Conservation (phyloP, 2,797 vertebrate species). For the Decapterus maruadsi region DNA sequence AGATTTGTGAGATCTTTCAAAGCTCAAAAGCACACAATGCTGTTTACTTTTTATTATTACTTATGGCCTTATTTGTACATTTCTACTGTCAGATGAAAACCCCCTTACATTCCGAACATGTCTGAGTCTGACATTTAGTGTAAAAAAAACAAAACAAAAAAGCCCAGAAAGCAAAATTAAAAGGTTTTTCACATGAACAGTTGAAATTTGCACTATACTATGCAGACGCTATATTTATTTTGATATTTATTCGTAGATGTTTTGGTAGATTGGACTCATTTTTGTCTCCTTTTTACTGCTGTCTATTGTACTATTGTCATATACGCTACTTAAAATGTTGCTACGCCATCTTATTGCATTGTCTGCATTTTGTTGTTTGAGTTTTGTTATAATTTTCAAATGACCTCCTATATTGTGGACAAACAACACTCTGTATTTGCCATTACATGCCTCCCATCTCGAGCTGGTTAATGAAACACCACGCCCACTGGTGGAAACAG, state of each 20-base stretch:
- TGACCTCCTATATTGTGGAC: neutral
- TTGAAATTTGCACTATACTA: constrained; percentile 29
- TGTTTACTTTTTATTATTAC: constrained; percentile 37
- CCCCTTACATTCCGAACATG: constrained; percentile 8
- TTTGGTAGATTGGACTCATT: constrained; percentile 31
- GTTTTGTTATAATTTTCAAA: constrained; percentile 33
- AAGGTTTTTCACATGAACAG: constrained; percentile 25
- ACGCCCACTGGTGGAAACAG: neutral
- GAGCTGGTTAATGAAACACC: neutral
- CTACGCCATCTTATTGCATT: constrained; percentile 11
- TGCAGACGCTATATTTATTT: constrained; percentile 72
- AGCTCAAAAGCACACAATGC: constrained; percentile 17
- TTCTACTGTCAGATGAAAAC: constrained; percentile 31
- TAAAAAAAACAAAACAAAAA: neutral
- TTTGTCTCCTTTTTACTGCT: constrained; percentile 19
- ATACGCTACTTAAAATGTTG: constrained; percentile 22
- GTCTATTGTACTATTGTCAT: constrained; percentile 25
- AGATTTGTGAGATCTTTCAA: constrained; percentile 20
- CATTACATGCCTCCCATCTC: neutral
- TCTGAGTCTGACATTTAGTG: constrained; percentile 12
- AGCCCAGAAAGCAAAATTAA: constrained; percentile 6
- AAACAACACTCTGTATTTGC: constrained; percentile 5
- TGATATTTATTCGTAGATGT: constrained; percentile 74
- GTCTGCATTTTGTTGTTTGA: constrained; percentile 4
- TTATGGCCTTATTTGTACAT: constrained; percentile 37